These are phyloP conservation scores for Conchocele bisecta DNA, from an alignment of 2,888 invertebrate genomes.

Conservation along the genomic window DNA sequence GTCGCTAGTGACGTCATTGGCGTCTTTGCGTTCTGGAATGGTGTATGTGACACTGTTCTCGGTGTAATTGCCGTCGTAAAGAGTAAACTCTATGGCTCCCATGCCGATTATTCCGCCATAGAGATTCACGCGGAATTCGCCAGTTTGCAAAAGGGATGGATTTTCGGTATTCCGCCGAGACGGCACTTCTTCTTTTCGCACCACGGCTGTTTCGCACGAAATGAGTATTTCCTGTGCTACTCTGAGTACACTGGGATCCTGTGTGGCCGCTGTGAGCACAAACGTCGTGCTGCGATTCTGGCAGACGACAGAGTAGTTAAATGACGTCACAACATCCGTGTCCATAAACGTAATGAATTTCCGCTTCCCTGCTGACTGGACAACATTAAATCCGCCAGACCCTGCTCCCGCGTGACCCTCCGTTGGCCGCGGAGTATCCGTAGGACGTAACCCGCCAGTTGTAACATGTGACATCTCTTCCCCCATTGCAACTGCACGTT, in stretches of 20 bases:
- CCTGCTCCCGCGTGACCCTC: neutral
- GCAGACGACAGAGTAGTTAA: slow-evolving; percentile 38
- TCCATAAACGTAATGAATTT: slow-evolving; percentile 35
- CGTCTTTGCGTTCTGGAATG: neutral
- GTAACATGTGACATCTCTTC: no score
- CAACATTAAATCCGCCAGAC: slow-evolving; percentile 15
- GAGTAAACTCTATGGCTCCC: slow-evolving; percentile 7
- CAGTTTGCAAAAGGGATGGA: slow-evolving; percentile 2
- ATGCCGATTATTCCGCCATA: slow-evolving; percentile 23
- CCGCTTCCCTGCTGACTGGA: slow-evolving; percentile 20
- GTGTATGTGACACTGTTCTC: neutral
- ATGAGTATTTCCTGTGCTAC: slow-evolving; percentile 12
- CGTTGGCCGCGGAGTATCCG: no score
- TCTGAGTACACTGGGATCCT: neutral
- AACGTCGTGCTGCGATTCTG: slow-evolving; percentile 4
- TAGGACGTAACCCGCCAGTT: no score
- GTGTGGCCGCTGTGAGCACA: slow-evolving; percentile 4
- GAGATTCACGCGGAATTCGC: slow-evolving; percentile 18
- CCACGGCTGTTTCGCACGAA: slow-evolving; percentile 16
- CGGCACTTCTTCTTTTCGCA: neutral
- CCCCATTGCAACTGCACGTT: no score
- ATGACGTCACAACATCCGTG: slow-evolving; percentile 24
- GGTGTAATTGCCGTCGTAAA: neutral
- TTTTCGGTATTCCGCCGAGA: neutral
- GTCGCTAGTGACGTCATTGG: neutral